These are phyloP conservation scores for Channa argus DNA, from an alignment of 2,113 vertebrate species.

Conservation along the genomic window DNA sequence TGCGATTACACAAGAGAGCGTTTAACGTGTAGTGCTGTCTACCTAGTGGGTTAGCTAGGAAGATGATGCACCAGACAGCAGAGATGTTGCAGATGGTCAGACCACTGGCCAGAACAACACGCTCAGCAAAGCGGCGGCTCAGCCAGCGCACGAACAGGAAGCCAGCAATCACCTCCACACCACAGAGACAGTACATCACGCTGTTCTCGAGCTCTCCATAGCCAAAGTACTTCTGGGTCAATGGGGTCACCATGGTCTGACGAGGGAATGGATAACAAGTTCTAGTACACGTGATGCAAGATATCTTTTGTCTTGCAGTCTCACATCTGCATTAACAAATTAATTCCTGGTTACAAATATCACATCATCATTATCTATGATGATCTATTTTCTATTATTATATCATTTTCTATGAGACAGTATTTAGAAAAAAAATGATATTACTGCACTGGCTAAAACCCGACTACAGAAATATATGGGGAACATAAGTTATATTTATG, in stretches of 20 bases:
- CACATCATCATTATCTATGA: no score
- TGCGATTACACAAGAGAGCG: background rate
- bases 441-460: background rate
- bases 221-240: slow-evolving; percentile 86
- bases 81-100: slow-evolving; percentile 85
- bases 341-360: background rate
- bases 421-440: no score
- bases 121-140: slow-evolving; percentile 78
- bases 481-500: background rate
- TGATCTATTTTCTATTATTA: no score
- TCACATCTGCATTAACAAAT: background rate
- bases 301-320: background rate
- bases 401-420: background rate
- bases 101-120: slow-evolving; percentile 83
- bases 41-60: slow-evolving; percentile 85
- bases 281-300: background rate
- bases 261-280: background rate
- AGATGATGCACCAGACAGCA: slow-evolving; percentile 87
- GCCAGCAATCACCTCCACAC: slow-evolving; percentile 86
- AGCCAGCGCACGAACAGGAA: slow-evolving; percentile 87
- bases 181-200: slow-evolving; percentile 87
- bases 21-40: slow-evolving; percentile 9
- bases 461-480: background rate
- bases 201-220: slow-evolving; percentile 90
- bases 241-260: slow-evolving; percentile 89